Evolutionary conservation across 2,113 vertebrate genomes (phyloP).

Genomic region (Ursus arctos): DNA sequence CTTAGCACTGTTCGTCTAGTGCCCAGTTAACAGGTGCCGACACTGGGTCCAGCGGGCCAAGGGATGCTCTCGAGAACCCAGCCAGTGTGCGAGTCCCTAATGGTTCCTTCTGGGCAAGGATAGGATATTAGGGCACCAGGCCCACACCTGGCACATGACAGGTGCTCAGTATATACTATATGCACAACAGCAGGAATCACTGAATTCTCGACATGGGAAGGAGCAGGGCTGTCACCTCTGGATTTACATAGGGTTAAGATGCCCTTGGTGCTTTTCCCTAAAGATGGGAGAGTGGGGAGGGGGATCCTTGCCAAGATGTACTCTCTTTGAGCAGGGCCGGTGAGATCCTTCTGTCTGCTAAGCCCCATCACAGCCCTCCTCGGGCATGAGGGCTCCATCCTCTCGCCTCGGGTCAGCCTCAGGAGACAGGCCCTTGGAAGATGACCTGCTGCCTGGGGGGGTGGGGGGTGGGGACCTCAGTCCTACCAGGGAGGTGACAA

Average conservation of each 20-base stretch:
- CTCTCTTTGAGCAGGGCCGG: neutral
- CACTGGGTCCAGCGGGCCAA: neutral
- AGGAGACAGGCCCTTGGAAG: neutral
- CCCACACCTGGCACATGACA: neutral
- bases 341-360: neutral
- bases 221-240: neutral
- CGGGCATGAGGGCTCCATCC: rapidly evolving
- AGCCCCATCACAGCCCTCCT: neutral
- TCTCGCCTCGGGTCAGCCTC: neutral
- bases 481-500: neutral
- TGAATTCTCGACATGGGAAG: neutral
- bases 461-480: neutral
- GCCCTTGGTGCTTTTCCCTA: neutral
- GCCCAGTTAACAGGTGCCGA: neutral
- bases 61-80: neutral
- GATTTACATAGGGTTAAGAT: neutral
- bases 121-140: neutral
- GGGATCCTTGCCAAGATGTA: neutral
- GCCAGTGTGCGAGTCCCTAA: neutral
- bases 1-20: neutral
- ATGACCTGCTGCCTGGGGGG: neutral
- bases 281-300: neutral
- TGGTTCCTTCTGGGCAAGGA: neutral
- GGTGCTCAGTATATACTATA: neutral
- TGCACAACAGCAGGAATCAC: neutral